These are phyloP conservation scores for Fistularia commersonii DNA, from an alignment of 2,797 vertebrate genomes.

Conservation along the genomic window DNA sequence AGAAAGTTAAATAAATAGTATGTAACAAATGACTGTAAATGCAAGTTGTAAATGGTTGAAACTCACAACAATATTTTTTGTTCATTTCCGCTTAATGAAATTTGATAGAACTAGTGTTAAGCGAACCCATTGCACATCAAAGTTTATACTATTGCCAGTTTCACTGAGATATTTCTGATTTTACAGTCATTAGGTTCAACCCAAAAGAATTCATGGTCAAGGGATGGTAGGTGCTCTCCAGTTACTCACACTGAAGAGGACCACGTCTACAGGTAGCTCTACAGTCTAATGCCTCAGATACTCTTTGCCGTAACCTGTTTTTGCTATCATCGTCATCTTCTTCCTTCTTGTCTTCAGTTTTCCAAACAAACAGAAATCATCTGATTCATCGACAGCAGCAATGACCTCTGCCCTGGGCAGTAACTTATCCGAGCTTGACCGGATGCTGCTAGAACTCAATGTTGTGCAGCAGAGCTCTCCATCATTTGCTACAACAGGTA, in stretches of 20 bases:
- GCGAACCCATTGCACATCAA: too few species aligned
- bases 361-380: conserved; percentile 94
- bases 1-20: neutral
- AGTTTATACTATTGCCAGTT: too few species aligned
- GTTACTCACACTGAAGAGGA: conserved; percentile 85
- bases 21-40: neutral
- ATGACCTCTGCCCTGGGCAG: conserved; percentile 89
- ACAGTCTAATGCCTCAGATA: neutral
- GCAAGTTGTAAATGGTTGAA: too few species aligned
- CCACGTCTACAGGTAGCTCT: conserved; percentile 92
- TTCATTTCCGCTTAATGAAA: too few species aligned
- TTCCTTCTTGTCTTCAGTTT: conserved; percentile 75
- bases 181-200: conserved; percentile 74
- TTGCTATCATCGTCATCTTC: neutral
- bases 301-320: neutral
- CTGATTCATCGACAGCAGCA: conserved; percentile 82
- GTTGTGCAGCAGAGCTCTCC: conserved; percentile 89
- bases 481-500: conserved; percentile 84
- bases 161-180: conserved; percentile 17
- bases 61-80: too few species aligned
- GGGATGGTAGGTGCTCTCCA: conserved; percentile 78
- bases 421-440: conserved; percentile 95
- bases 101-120: too few species aligned
- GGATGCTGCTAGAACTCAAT: conserved; percentile 92
- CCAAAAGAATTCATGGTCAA: conserved; percentile 80